Evolutionary conservation across 2,797 vertebrate species (phyloP), one percentile per base, ranked within the genome.

Genomic region (Pipistrellus pipistrellus): DNA sequence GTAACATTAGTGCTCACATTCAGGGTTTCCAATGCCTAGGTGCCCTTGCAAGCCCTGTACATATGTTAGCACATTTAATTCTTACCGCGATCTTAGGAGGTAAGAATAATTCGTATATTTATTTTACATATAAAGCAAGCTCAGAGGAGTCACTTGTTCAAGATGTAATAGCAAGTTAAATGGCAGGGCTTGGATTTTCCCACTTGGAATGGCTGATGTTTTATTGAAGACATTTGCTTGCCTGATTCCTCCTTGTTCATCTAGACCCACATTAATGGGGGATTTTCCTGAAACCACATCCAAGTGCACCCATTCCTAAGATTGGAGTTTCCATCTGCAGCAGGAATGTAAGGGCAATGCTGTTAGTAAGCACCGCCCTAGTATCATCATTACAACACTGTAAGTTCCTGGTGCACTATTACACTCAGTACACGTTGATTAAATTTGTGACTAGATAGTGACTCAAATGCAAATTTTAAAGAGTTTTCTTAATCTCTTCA

Each of bases 381-480:
- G 51, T 20, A 68, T 12, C 1, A 0, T 46, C 18, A 23, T 48
- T 23, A 62, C 4, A 46, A 48, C 13, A 15, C 53, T 32, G 27
- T 17, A 25, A 72, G 0, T 30, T 69, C 35, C 48, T n/a, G 71
- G 25, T 12, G 32, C 25, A 64, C 1, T 7, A 9, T 17, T 15
- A 0, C 3, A 11, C 27, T 77, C 38, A 57, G 32, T 64, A 17
- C 15, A 27, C 11, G 6, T 46, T 64, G 23, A 80, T 78, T n/a
- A 23, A 30, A 77, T 85, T 86, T 17, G 48, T 51, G 23, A 75
- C n/a, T 7, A 21, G 81, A 87, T 6, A 32, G 30, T 55, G 62
- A 93, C 17, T 30, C 35, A 82, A 64, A 75, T 83, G 46, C 57
- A 83, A 66, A 78, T 71, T 66, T 91, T 57, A 64, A 77, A 62